phyloP scores from a whole-genome alignment of 2,888 invertebrate genomes.

The Andrena marginata region DNA sequence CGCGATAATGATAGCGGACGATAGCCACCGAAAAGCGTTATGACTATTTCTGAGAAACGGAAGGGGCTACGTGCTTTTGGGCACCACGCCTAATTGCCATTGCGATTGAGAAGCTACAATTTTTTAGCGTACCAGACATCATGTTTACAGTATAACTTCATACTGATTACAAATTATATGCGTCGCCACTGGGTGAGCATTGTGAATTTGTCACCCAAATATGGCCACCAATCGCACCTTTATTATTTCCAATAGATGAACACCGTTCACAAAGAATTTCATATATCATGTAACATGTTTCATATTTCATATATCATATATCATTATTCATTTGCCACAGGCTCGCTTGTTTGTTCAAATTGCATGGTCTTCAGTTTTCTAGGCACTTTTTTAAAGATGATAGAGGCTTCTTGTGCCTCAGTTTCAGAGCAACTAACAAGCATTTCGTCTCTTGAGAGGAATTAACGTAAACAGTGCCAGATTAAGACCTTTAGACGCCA shows the following conservation, averaged over 20 bases:
- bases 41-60: slow-evolving; percentile 39
- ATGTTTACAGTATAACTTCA: background rate
- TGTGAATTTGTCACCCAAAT: slow-evolving; percentile 39
- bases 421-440: background rate
- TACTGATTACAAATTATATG: slow-evolving; percentile 17
- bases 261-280: background rate
- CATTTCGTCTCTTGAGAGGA: slow-evolving; percentile 16
- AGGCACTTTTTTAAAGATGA: background rate
- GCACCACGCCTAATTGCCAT: slow-evolving; percentile 26
- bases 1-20: slow-evolving; percentile 42
- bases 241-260: background rate
- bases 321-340: background rate
- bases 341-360: background rate
- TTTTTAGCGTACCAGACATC: background rate
- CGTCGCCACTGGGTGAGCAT: slow-evolving; percentile 10
- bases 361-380: too few relatives aligned
- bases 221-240: slow-evolving; percentile 1
- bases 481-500: too few relatives aligned
- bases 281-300: too few relatives aligned
- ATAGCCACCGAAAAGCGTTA: slow-evolving; percentile 14
- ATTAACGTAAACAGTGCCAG: slow-evolving; percentile 24
- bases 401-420: background rate
- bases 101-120: background rate
- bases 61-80: slow-evolving; percentile 36
- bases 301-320: too few relatives aligned